These are phyloP conservation scores for Steatocranus sp. DNA, from an alignment of 2,797 vertebrate species.

Conservation along the genomic window DNA sequence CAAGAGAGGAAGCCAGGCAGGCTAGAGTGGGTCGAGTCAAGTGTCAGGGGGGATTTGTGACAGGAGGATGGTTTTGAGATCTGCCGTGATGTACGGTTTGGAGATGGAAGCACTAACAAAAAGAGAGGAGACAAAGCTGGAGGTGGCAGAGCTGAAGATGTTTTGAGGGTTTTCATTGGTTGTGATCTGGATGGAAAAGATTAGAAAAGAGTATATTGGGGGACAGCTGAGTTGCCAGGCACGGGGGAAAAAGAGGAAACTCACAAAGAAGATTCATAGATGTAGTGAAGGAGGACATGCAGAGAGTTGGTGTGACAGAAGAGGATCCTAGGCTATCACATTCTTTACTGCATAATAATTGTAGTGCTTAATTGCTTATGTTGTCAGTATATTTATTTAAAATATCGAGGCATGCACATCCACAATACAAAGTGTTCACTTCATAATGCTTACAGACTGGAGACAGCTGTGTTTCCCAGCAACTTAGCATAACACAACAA, in stretches of 20 bases:
- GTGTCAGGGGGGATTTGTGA: neutral
- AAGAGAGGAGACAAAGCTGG: neutral
- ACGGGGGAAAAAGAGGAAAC: accelerated
- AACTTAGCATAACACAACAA: neutral
- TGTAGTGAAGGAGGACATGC: neutral
- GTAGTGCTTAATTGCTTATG: neutral
- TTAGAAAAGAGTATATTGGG: neutral
- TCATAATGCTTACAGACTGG: neutral
- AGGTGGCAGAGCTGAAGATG: neutral
- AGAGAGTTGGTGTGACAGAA: neutral
- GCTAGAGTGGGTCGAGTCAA: neutral
- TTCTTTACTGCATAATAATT: neutral
- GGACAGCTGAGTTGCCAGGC: neutral
- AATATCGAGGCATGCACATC: neutral
- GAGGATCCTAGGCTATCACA: neutral
- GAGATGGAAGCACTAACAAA: neutral
- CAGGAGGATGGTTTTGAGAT: neutral
- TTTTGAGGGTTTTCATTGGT: neutral
- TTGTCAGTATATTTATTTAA: neutral
- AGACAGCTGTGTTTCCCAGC: neutral
- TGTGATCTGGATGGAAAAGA: neutral
- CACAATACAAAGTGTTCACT: neutral
- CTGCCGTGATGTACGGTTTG: neutral
- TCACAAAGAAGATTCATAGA: neutral
- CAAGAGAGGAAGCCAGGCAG: neutral